Base-by-base conservation (phyloP, 1,140 invertebrate genomes). In the Trissolcus basalis region DNA sequence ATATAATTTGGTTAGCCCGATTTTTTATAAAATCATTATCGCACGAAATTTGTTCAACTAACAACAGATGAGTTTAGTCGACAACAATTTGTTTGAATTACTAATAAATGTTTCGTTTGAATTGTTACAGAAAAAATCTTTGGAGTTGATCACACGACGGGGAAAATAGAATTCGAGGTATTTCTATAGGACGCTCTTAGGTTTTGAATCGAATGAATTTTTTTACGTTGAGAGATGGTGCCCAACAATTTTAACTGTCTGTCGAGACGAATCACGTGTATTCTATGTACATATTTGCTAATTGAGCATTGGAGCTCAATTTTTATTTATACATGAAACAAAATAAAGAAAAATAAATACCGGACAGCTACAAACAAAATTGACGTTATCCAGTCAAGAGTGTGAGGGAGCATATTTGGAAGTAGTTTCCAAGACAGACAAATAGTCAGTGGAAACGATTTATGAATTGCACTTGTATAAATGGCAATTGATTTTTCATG, bases 221-320 rank as follows among this genome's bases (percentile, higher is more conserved):
- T 73, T 74, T 82, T 69, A 77, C 67, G 72, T 73, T 60, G 77
- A 69, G 68, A 73, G 81, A 80, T 85, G 80, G 82, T 77, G 64
- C 71, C 77, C 53, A 61, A 79, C 68, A 72, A 61, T 67, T 76
- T 54, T 74, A 60, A 70, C 59, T 63, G 77, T 78, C 79, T 47
- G 76, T 75, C 78, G 70, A 80, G 50, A 27, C 80, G 83, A 85
- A 83, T 80, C 80, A 87, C 83, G 82, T 87, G 81, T 87, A 86
- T 88, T 86, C 81, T 88, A 83, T 88, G 87, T 88, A 87, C 77
- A 88, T 88, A 88, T 78, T 83, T 87, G 83, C 75, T 82, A 77
- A 84, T 80, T 82, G 78, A 86, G 81, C 78, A 78, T 69, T 27
- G 74, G 80, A 82, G 83, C 84, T 82, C 83, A 86, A 86, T 87